A percentile compares a stretch with the other conserved stretches of the same genome.
Evolutionary conservation across 2,888 invertebrate species (phyloP).

Genomic region (Ophion obscuratus): DNA sequence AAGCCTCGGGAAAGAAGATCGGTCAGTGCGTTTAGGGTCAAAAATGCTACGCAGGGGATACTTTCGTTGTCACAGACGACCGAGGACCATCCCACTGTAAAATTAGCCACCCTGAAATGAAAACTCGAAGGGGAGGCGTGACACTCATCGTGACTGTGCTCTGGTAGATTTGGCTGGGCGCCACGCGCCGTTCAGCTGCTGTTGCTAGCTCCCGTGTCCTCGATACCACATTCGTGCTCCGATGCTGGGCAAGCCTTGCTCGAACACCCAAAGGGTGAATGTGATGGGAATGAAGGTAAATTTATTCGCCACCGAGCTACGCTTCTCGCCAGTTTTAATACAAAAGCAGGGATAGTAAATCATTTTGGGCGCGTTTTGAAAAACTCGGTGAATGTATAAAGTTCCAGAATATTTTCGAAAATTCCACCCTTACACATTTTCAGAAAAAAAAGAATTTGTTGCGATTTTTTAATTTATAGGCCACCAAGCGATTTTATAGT

Average conservation of each 20-base stretch:
- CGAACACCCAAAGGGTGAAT: constrained; percentile 20
- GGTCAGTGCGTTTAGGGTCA: constrained; percentile 38
- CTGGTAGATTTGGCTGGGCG: constrained; percentile 53
- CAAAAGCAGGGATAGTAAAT: constrained; percentile 20
- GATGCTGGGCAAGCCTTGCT: constrained; percentile 2
- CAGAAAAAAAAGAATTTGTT: too few species aligned
- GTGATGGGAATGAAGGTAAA: constrained; percentile 33
- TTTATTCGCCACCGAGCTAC: constrained; percentile 31
- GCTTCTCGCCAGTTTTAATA: constrained; percentile 6
- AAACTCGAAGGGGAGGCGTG: constrained; percentile 46
- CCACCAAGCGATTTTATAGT: too few species aligned
- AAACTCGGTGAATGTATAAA: background rate
- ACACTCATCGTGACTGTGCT: constrained; percentile 54
- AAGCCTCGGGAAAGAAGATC: background rate
- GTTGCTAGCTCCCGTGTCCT: constrained; percentile 28
- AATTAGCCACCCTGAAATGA: constrained; percentile 62
- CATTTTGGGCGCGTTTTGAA: constrained; percentile 1
- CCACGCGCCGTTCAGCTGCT: constrained; percentile 29
- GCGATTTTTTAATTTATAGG: too few species aligned
- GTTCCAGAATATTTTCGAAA: background rate
- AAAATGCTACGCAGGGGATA: constrained; percentile 23
- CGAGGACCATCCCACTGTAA: constrained; percentile 39
- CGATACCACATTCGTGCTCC: constrained; percentile 18
- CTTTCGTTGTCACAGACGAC: constrained; percentile 51
- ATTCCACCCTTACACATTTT: background rate